Base-by-base conservation (phyloP, 2,113 vertebrate genomes). In the Callorhinus ursinus region DNA sequence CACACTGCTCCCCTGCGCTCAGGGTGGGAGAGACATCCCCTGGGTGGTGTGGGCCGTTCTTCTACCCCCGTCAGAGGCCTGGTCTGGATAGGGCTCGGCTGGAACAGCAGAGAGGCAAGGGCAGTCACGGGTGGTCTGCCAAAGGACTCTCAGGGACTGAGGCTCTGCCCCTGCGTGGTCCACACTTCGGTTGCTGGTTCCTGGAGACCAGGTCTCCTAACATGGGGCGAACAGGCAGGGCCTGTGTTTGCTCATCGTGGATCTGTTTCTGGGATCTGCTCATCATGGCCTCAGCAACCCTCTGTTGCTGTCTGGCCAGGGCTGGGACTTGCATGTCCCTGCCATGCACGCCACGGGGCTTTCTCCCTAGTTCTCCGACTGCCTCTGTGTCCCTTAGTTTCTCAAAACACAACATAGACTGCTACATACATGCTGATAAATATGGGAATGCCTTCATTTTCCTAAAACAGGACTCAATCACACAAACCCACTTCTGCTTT, bases 171-270 rank as follows among this genome's bases (percentile, higher is more conserved):
- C 36, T 24, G 22, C 39, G 28, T 5, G 42, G 59, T 42, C 19
- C 5, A 2, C 10, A 9, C 7, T 26, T 26, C 7, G 0, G 8
- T 13, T 51, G 65, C 65, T 55, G 39, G 22, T 36, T 79, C 36
- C 33, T 53, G 31, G 28, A 28, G 51, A 59, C 57, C n/a, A 51
- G 51, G 4, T 57, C 51, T 77, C 65, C 15, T 39, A 21, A 31
- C 63, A 26, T 46, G 5, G 0, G 11, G 15, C 36, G 15, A 21
- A 16, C 7, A 36, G 31, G 76, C 63, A 83, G 36, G 31, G 55
- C 0, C 0, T 33, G 7, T 4, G 3, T 1, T 55, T 4, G 3
- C 13, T 18, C 36, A 0, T 76, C 6, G 2, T 57, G 57, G 21
- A 77, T 69, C 49, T 36, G 9, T 33, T 87, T 46, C 80, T 39